Base-by-base conservation (phyloP, 2,888 invertebrate genomes). In the Protodeltote pygarga region DNA sequence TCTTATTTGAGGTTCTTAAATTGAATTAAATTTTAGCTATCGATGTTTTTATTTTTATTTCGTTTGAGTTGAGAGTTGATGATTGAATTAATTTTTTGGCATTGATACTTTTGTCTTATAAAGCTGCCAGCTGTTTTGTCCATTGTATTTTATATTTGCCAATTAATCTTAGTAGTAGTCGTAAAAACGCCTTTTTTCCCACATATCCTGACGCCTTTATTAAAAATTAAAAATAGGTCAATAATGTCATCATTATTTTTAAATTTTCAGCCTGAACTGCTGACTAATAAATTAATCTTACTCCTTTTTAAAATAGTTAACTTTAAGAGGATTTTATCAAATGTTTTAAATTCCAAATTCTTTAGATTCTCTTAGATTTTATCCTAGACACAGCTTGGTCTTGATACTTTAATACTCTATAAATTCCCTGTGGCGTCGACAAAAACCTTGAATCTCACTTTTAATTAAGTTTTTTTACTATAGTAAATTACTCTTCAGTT, bases 401-500 rank as follows among this genome's bases (percentile, higher is more conserved):
- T 45, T 37, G 20, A 53, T 44, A 41, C 40, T 55, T 58, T 55
- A 45, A 58, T 50, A 29, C 54, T 49, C 38, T 33, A 48, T 49
- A 31, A 63, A 65, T 46, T 49, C 24, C 24, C 29, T 40, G 38
- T 41, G 53, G 48, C 25, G 28, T 11, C 13, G 9, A 31, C 20
- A 38, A 49, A 42, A 61, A 39, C 23, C 44, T 42, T 50, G 39
- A 49, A 45, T 45, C 44, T 41, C 19, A 37, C 48, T 54, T 70
- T 67, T 65, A 63, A 70, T 66, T 65, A 55, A 49, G 50, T 61
- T 65, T 62, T 57, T 61, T 61, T 55, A 51, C 29, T 51, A 34
- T 42, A 49, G 25, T 57, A 45, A 70, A 57, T 63, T 63, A 61
- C 53, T 58, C 53, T 61, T 70, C 53, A 55, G 54, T 53, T 52